phyloP scores from a whole-genome alignment of 2,797 vertebrate genomes.

The Spondyliosoma cantharus region DNA sequence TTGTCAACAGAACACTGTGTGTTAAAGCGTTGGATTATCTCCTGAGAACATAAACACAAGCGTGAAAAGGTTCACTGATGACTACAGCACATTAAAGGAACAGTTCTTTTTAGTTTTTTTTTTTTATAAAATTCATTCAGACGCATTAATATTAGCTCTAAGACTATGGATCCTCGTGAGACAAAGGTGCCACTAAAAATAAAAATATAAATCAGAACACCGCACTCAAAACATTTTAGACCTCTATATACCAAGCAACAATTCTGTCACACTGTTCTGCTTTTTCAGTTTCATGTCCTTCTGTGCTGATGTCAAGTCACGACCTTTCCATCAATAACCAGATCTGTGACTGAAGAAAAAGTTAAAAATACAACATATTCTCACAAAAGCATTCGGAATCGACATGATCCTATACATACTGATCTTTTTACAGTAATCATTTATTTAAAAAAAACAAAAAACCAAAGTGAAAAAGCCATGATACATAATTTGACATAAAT shows the following conservation, averaged over 20 bases:
- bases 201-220: background rate
- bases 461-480: background rate
- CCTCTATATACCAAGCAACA: background rate
- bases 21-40: slow-evolving; percentile 37
- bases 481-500: slow-evolving; percentile 35
- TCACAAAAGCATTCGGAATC: slow-evolving; percentile 8
- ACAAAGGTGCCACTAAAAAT: slow-evolving; percentile 8
- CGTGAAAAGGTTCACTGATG: slow-evolving; percentile 19
- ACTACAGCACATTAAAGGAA: slow-evolving; percentile 19
- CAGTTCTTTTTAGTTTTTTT: background rate
- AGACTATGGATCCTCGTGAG: background rate
- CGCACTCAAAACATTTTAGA: slow-evolving; percentile 3
- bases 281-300: background rate
- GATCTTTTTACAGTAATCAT: slow-evolving; percentile 43
- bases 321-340: background rate
- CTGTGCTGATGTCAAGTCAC: background rate
- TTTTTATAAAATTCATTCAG: background rate
- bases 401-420: slow-evolving; percentile 12
- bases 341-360: background rate
- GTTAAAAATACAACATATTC: background rate
- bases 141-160: background rate
- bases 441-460: slow-evolving; percentile 27
- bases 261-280: background rate
- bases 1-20: slow-evolving; percentile 18
- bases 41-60: slow-evolving; percentile 49